These are phyloP conservation scores for Caenorhabditis auriculariae DNA, from an alignment of 2,888 invertebrate species.

Conservation along the genomic window DNA sequence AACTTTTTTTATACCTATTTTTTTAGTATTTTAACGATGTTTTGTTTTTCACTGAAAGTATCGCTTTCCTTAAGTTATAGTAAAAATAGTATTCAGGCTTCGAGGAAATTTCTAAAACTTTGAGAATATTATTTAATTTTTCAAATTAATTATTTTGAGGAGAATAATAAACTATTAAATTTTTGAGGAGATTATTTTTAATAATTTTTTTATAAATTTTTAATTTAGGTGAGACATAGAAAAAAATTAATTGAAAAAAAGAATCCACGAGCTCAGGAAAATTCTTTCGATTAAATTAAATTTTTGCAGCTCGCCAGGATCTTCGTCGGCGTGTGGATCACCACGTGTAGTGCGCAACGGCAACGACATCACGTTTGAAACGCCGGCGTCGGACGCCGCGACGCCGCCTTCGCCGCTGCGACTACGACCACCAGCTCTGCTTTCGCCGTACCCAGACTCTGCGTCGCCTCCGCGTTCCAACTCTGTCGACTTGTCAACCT, in stretches of 20 bases:
- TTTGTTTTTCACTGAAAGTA: too few relatives aligned
- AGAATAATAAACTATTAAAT: too few relatives aligned
- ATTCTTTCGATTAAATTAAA: not conserved
- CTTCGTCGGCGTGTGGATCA: constrained; percentile 32
- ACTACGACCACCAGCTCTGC: constrained; percentile 35
- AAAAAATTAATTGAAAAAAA: not conserved
- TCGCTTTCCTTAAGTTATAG: not conserved
- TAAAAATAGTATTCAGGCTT: not conserved
- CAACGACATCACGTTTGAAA: constrained; percentile 35
- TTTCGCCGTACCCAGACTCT: constrained; percentile 41
- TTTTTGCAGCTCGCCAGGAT: constrained; percentile 38
- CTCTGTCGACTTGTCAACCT: constrained; percentile 58
- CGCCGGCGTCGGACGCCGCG: constrained; percentile 18
- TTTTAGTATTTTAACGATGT: too few relatives aligned
- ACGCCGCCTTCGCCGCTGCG: constrained; percentile 31
- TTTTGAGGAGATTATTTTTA: too few relatives aligned
- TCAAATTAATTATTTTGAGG: too few relatives aligned
- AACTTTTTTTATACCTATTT: too few relatives aligned
- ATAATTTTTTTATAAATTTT: too few relatives aligned
- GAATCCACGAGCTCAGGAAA: not conserved
- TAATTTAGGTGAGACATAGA: not conserved
- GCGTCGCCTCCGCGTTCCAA: constrained; percentile 58
- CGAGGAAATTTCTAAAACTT: not conserved
- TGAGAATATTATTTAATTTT: not conserved
- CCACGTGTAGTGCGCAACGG: constrained; percentile 32